A percentile compares a stretch with the other conserved stretches of the same genome.
These are phyloP conservation scores for Noctua fimbriata DNA, from an alignment of 2,888 invertebrate genomes.

Conservation along the genomic window DNA sequence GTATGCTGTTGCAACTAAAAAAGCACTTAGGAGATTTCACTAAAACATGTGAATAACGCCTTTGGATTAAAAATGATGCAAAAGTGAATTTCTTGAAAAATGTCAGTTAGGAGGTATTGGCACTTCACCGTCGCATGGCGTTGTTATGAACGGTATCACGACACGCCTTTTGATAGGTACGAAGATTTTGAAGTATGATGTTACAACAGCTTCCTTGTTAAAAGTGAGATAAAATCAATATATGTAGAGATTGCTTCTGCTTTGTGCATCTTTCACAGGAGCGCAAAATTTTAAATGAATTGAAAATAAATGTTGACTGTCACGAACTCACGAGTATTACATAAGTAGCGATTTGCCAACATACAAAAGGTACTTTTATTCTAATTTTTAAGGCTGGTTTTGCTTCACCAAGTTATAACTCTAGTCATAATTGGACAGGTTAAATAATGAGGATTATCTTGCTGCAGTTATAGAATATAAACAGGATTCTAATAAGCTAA, in stretches of 20 bases:
- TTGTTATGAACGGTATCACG: constrained; percentile 70
- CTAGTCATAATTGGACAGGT: neutral
- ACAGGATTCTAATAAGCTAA: neutral
- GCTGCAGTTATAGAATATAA: neutral
- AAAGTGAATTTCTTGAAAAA: no score
- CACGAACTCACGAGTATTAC: constrained; percentile 2
- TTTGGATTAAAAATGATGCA: no score
- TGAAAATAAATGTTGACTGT: constrained; percentile 29
- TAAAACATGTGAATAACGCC: no score
- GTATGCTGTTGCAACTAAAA: no score
- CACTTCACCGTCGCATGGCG: neutral
- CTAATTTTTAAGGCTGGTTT: neutral
- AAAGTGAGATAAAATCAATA: constrained; percentile 54
- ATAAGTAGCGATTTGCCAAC: neutral
- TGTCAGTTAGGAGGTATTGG: no score
- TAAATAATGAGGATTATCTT: neutral
- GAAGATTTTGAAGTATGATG: constrained; percentile 62
- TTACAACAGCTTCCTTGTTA: constrained; percentile 66
- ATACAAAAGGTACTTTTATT: neutral
- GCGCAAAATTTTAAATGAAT: constrained; percentile 35
- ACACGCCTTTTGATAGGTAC: constrained; percentile 61
- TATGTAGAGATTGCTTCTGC: constrained; percentile 48
- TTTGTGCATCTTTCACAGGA: constrained; percentile 41
- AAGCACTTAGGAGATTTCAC: no score
- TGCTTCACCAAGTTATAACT: neutral